Conservation (phyloP, 2,888 invertebrate species). For the Chalcis sispes region DNA sequence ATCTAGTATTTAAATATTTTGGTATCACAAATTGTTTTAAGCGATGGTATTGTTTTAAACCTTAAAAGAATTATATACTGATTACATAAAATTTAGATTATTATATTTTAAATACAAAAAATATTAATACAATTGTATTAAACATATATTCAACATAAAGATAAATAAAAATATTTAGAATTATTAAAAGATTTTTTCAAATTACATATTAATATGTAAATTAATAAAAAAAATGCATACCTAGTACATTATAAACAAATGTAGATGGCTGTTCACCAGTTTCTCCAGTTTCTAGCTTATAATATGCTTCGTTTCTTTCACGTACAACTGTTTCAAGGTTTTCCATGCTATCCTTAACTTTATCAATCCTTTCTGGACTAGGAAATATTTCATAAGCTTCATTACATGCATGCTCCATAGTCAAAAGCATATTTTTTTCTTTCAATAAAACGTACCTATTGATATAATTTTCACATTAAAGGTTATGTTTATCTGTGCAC, state of each 20-base stretch:
- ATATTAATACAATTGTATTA: conserved; percentile 11
- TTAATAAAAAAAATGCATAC: conserved; percentile 34
- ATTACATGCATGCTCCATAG: conserved; percentile 93
- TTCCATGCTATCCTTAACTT: conserved; percentile 95
- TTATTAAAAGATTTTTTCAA: neutral
- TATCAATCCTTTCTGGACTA: conserved; percentile 94
- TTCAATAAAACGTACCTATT: conserved; percentile 89
- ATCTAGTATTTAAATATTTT: conserved; percentile 81
- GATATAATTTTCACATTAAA: conserved; percentile 40
- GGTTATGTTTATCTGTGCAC: neutral
- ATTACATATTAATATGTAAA: neutral
- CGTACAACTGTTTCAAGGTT: conserved; percentile 93
- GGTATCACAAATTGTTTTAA: conserved; percentile 83
- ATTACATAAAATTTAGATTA: no score
- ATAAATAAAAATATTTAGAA: neutral
- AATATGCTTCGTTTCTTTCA: conserved; percentile 94
- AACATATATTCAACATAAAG: neutral
- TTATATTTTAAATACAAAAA: no score
- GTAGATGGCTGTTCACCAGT: conserved; percentile 85
- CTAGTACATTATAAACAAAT: conserved; percentile 47
- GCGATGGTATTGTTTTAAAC: conserved; percentile 70
- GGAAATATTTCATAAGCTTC: conserved; percentile 85
- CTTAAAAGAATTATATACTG: conserved; percentile 59
- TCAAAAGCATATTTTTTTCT: conserved; percentile 97
- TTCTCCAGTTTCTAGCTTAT: conserved; percentile 91